Evolutionary conservation across 2,888 invertebrate genomes (phyloP).

Genomic region (Dromius quadrimaculatus): DNA sequence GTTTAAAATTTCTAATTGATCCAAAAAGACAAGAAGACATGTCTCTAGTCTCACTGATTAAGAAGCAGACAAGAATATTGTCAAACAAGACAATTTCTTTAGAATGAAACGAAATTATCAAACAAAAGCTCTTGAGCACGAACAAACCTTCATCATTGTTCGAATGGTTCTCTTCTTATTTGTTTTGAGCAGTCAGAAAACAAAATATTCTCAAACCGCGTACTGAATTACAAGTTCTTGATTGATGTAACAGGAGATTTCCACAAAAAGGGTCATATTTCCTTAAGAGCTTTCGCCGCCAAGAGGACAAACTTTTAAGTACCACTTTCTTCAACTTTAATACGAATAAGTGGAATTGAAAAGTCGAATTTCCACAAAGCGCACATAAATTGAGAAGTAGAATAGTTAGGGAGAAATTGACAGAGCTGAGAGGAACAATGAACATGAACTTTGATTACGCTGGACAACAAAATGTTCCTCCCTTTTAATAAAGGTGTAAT

Average conservation of each 20-base stretch:
- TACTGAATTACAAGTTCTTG: slow-evolving; percentile 49
- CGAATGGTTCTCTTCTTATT: slow-evolving; percentile 31
- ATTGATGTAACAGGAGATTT: slow-evolving; percentile 51
- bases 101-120: slow-evolving; percentile 5
- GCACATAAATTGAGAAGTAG: slow-evolving; percentile 9
- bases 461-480: slow-evolving; percentile 12
- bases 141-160: slow-evolving; percentile 31
- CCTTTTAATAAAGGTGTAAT: slow-evolving; percentile 31
- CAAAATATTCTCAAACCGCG: slow-evolving; percentile 32
- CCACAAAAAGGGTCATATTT: slow-evolving; percentile 52
- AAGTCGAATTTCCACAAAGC: slow-evolving; percentile 49
- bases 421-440: slow-evolving; percentile 20
- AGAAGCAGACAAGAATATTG: slow-evolving; percentile 22
- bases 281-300: slow-evolving; percentile 51
- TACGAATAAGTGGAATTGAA: slow-evolving; percentile 52
- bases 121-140: slow-evolving; percentile 30
- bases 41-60: background rate
- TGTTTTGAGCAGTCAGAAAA: slow-evolving; percentile 28
- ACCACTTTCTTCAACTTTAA: slow-evolving; percentile 52
- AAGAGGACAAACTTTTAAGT: slow-evolving; percentile 52
- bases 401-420: background rate
- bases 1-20: background rate
- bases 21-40: background rate
- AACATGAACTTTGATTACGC: slow-evolving; percentile 18
- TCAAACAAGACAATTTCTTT: slow-evolving; percentile 27